Percentiles rank a stretch among this genome's conserved stretches.
phyloP scores from a whole-genome alignment of 1,140 invertebrate genomes.

The Papilio polytes region DNA sequence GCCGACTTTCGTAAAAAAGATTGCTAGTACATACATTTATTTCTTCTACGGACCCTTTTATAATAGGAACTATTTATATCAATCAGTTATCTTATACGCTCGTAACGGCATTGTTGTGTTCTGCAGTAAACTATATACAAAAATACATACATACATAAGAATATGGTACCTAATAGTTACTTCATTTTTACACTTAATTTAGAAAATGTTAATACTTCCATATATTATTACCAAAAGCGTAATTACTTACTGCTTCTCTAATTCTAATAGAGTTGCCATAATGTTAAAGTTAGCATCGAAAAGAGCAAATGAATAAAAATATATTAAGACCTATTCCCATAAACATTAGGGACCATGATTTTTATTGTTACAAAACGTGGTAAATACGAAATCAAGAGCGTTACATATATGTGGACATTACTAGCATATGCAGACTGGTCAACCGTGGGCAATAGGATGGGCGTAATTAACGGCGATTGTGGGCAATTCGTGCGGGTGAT shows the following conservation, averaged over 20 bases:
- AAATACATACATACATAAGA: slow-evolving; percentile 29
- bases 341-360: not conserved
- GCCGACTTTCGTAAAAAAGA: not conserved
- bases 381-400: too few relatives aligned
- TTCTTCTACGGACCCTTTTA: slow-evolving; percentile 53
- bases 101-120: slow-evolving; percentile 50
- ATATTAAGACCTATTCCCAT: not conserved
- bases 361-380: too few relatives aligned
- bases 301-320: not conserved
- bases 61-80: slow-evolving; percentile 75
- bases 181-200: not conserved
- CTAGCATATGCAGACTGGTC: slow-evolving; percentile 28
- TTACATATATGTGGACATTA: not conserved
- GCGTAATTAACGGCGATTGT: slow-evolving; percentile 75
- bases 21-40: slow-evolving; percentile 42
- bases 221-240: not conserved
- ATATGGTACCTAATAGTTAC: not conserved
- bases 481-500: slow-evolving; percentile 72
- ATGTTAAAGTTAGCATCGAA: not conserved
- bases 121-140: not conserved
- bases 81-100: slow-evolving; percentile 64
- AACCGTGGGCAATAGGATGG: slow-evolving; percentile 55
- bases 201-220: too few relatives aligned
- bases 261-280: too few relatives aligned
- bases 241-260: not conserved